A percentile compares a stretch with the other conserved stretches of the same genome.
Conservation (phyloP, 2,888 invertebrate genomes). For the Sphinx pinastri region DNA sequence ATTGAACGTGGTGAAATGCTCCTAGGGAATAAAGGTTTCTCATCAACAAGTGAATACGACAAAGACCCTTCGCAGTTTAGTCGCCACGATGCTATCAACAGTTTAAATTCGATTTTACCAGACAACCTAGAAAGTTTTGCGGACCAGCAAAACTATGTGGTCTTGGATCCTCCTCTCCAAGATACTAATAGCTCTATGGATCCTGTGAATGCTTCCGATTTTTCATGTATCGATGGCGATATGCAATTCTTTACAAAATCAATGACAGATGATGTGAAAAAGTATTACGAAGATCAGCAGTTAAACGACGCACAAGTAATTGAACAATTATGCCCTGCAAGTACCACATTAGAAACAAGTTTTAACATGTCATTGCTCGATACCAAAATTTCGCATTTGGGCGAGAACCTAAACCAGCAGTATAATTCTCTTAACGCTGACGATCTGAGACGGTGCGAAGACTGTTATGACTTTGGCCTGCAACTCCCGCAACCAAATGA, state of each 20-base stretch:
- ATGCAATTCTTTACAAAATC: slow-evolving; percentile 80
- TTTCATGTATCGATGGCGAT: slow-evolving; percentile 76
- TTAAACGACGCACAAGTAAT: slow-evolving; percentile 66
- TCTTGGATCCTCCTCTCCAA: slow-evolving; percentile 65
- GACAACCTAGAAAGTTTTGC: slow-evolving; percentile 74
- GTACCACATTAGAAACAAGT: slow-evolving; percentile 67
- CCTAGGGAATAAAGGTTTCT: slow-evolving; percentile 61
- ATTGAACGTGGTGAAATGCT: slow-evolving; percentile 77
- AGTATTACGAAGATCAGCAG: slow-evolving; percentile 76
- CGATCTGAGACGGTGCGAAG: slow-evolving; percentile 68
- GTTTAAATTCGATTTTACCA: slow-evolving; percentile 71
- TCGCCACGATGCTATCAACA: slow-evolving; percentile 69
- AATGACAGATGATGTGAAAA: slow-evolving; percentile 79
- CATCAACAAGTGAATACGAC: slow-evolving; percentile 52
- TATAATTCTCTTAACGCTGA: slow-evolving; percentile 67
- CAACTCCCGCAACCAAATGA: slow-evolving; percentile 68
- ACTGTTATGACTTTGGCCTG: slow-evolving; percentile 73
- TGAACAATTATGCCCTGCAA: slow-evolving; percentile 72
- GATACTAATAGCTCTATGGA: slow-evolving; percentile 62
- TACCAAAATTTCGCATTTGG: slow-evolving; percentile 65
- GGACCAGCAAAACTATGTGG: slow-evolving; percentile 75
- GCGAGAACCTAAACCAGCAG: slow-evolving; percentile 62
- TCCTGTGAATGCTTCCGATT: slow-evolving; percentile 65
- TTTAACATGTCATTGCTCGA: slow-evolving; percentile 74
- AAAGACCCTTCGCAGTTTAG: slow-evolving; percentile 60